phyloP scores from a whole-genome alignment of 2,113 vertebrate genomes.

The Tinamus guttatus region DNA sequence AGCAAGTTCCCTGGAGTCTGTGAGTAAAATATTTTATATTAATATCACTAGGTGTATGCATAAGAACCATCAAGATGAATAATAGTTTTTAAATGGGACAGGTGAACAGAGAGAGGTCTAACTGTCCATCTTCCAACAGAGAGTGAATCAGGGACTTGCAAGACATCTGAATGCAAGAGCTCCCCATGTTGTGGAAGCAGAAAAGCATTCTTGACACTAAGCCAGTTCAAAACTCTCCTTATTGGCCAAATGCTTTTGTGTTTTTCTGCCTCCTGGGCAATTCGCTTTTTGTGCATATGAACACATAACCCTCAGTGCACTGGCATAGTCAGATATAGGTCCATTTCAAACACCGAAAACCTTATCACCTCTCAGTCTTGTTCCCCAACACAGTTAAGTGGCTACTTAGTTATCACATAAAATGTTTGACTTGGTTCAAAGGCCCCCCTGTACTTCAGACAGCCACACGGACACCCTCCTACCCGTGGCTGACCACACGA shows the following conservation, averaged over 20 bases:
- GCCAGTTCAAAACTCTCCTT: not conserved
- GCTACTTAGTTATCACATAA: not conserved
- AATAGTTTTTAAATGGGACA: constrained; percentile 44
- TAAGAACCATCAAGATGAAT: constrained; percentile 36
- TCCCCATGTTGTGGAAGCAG: rapidly evolving
- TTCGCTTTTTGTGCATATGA: not conserved
- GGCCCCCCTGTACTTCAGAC: not conserved
- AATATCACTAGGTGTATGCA: constrained; percentile 52
- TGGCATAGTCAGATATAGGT: not conserved
- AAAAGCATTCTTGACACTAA: rapidly evolving
- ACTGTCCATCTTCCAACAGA: not conserved
- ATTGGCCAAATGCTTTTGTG: rapidly evolving
- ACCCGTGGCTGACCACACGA: rapidly evolving
- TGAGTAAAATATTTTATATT: constrained; percentile 57
- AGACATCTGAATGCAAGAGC: rapidly evolving
- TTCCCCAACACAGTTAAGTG: not conserved
- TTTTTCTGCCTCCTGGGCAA: not conserved
- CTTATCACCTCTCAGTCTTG: not conserved
- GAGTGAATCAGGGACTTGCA: not conserved
- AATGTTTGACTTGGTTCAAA: too few relatives aligned
- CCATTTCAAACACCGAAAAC: not conserved
- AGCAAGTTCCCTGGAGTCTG: constrained; percentile 53
- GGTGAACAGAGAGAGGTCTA: constrained; percentile 4
- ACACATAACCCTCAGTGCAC: not conserved
- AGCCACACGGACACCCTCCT: rapidly evolving